These are phyloP conservation scores for Cabera pusaria DNA, from an alignment of 2,888 invertebrate genomes.

Conservation along the genomic window DNA sequence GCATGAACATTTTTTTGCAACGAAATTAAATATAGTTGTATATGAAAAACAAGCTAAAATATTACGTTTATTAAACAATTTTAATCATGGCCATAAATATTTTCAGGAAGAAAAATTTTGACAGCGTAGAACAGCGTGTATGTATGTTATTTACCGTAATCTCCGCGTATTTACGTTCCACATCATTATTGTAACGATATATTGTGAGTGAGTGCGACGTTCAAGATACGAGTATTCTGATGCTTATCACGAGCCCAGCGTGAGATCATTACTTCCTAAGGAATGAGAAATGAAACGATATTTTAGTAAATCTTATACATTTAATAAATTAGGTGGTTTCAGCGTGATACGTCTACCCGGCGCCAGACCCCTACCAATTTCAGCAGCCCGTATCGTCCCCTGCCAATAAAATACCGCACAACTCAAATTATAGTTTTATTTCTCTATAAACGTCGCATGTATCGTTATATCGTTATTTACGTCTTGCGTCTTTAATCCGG, in stretches of 20 bases:
- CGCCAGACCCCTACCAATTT: slow-evolving; percentile 61
- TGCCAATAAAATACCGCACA: slow-evolving; percentile 47
- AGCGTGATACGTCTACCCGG: slow-evolving; percentile 46
- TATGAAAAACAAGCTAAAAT: too few relatives aligned
- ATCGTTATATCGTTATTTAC: slow-evolving; percentile 26
- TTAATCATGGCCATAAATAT: too few relatives aligned
- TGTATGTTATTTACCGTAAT: not conserved
- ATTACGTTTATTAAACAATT: too few relatives aligned
- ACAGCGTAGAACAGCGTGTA: too few relatives aligned
- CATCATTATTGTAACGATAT: slow-evolving; percentile 21
- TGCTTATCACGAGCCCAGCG: slow-evolving; percentile 33
- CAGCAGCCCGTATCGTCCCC: slow-evolving; percentile 42
- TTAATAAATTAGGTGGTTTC: slow-evolving; percentile 28
- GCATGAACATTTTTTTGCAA: too few relatives aligned
- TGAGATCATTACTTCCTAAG: slow-evolving; percentile 31
- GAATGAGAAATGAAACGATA: slow-evolving; percentile 24
- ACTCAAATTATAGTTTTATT: slow-evolving; percentile 53
- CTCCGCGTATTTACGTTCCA: slow-evolving; percentile 8
- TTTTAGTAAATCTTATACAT: slow-evolving; percentile 22
- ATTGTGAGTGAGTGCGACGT: slow-evolving; percentile 21
- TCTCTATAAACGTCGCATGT: slow-evolving; percentile 45
- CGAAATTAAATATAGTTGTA: too few relatives aligned
- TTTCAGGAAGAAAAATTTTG: too few relatives aligned
- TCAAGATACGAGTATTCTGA: slow-evolving; percentile 30
- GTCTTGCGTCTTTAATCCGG: slow-evolving; percentile 43